phyloP scores from a whole-genome alignment of 92 coral and sea anemone genomes.

The Epizoanthus scotinus region DNA sequence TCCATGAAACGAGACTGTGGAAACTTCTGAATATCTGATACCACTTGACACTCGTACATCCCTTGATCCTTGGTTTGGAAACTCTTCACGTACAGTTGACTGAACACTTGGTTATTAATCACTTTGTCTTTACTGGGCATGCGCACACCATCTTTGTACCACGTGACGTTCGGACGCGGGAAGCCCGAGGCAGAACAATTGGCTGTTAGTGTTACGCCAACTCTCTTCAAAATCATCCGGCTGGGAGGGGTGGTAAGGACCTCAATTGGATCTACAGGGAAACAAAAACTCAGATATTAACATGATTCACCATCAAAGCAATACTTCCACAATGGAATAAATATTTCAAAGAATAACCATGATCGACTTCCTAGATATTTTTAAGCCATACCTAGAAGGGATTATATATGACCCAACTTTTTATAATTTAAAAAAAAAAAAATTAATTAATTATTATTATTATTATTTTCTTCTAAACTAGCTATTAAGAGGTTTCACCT shows the following conservation, averaged over 20 bases:
- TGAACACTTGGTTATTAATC: conserved; percentile 16
- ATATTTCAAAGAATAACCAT: too few species aligned
- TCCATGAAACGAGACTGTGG: not conserved
- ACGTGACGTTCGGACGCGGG: conserved; percentile 34
- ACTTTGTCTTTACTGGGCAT: conserved; percentile 18
- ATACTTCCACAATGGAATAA: too few species aligned
- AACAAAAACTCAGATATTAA: not conserved
- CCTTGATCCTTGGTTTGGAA: conserved; percentile 34
- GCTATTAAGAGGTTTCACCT: too few species aligned
- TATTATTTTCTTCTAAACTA: too few species aligned
- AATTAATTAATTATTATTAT: too few species aligned
- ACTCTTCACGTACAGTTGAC: conserved; percentile 21
- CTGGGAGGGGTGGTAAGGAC: not conserved
- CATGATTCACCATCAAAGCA: not conserved
- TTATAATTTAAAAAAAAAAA: too few species aligned
- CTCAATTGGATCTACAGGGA: not conserved
- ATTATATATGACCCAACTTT: too few species aligned
- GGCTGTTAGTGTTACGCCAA: conserved; percentile 11
- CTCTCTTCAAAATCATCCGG: not conserved
- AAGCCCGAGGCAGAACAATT: conserved; percentile 36
- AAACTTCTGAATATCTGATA: not conserved
- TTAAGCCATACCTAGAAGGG: too few species aligned
- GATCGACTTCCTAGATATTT: too few species aligned
- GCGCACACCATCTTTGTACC: conserved; percentile 35
- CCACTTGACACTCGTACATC: conserved; percentile 23